Evolutionary conservation across 1,140 invertebrate genomes (phyloP).

Genomic region (Gerris buenoi): DNA sequence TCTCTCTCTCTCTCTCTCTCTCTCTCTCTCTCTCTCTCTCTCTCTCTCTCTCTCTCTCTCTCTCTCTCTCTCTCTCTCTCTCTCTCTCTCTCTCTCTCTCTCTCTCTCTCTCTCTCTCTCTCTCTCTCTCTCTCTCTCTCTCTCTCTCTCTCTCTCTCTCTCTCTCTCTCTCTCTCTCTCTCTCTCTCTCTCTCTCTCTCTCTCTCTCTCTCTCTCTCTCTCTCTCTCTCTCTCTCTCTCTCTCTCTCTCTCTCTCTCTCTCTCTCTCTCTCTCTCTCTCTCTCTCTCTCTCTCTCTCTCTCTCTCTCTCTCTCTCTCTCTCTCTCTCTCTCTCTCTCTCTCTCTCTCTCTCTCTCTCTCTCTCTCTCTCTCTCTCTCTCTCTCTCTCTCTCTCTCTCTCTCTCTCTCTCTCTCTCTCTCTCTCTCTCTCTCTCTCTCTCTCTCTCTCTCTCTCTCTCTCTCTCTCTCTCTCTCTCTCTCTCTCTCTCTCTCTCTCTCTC

Average conservation of each 20-base stretch:
- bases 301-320: not conserved
- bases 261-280: constrained; percentile 3
- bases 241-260: constrained; percentile 4
- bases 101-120: too few species aligned
- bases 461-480: constrained; percentile 6
- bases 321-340: constrained; percentile 3
- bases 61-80: too few species aligned
- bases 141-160: not conserved
- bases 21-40: too few species aligned
- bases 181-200: not conserved
- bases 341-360: constrained; percentile 3
- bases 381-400: not conserved
- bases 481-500: constrained; percentile 6
- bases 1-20: too few species aligned
- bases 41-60: too few species aligned
- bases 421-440: constrained; percentile 6
- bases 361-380: constrained; percentile 6
- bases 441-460: constrained; percentile 6
- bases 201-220: not conserved
- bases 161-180: not conserved
- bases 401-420: constrained; percentile 6
- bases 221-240: constrained; percentile 5
- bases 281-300: not conserved
- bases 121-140: too few species aligned
- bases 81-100: too few species aligned